These are phyloP conservation scores for Talpa occidentalis DNA, from an alignment of 2,113 vertebrate genomes.

Conservation along the genomic window DNA sequence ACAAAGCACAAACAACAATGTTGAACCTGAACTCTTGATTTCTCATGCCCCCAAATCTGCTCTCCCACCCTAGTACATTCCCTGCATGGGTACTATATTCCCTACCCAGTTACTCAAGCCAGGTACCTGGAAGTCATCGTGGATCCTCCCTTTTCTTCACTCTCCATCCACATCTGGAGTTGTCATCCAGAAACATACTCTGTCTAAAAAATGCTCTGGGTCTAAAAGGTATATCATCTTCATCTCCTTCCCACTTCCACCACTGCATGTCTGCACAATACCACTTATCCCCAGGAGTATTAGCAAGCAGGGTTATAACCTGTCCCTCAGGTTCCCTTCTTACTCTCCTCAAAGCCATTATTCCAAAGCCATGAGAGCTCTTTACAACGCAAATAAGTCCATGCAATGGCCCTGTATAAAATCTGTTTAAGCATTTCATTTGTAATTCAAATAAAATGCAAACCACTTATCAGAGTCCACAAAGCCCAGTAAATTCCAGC, in stretches of 20 bases:
- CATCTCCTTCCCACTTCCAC: background rate
- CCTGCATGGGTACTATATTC: rapidly evolving
- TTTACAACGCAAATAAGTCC: background rate
- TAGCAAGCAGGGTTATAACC: background rate
- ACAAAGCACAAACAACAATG: background rate
- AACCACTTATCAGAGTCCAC: background rate
- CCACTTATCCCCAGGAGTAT: too few species aligned
- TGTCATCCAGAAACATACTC: background rate
- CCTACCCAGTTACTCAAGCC: too few species aligned
- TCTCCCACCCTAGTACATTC: rapidly evolving
- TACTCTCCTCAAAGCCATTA: background rate
- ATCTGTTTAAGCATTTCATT: background rate
- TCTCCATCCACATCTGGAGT: background rate
- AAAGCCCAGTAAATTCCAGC: background rate
- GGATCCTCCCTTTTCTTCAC: too few species aligned
- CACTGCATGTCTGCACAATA: rapidly evolving
- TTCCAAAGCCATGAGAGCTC: background rate
- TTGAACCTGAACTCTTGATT: background rate
- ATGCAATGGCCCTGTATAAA: background rate
- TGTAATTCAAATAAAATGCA: background rate
- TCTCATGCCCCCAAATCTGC: rapidly evolving
- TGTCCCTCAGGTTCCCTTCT: background rate
- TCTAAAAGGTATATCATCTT: background rate
- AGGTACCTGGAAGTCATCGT: background rate
- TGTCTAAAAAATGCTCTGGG: background rate